Conservation (phyloP, 2,113 vertebrate species). For the Percopsis transmontana region DNA sequence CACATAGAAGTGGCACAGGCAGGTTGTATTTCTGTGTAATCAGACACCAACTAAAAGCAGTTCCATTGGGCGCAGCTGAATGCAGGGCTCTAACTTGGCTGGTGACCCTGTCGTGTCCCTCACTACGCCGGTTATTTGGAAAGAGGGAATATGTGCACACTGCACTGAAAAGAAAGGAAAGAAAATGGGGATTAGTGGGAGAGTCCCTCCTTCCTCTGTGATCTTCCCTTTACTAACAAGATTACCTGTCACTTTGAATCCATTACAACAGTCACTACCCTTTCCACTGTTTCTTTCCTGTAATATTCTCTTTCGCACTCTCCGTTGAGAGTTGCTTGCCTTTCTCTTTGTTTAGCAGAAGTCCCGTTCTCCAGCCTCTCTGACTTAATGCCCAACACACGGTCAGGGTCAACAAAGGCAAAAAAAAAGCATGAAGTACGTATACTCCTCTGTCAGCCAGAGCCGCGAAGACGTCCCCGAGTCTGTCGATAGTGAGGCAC, state of each 20-base stretch:
- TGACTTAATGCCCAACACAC: conserved; percentile 30
- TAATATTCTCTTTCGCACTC: neutral
- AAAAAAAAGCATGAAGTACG: conserved; percentile 20
- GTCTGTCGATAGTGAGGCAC: conserved; percentile 35
- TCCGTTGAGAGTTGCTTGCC: conserved; percentile 17
- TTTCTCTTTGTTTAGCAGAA: conserved; percentile 23
- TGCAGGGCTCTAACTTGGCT: conserved; percentile 18
- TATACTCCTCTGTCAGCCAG: conserved; percentile 26
- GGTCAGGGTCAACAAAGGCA: conserved; percentile 36
- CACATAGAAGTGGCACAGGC: neutral
- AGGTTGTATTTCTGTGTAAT: conserved; percentile 1
- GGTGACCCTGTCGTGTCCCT: conserved; percentile 11
- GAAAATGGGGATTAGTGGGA: conserved; percentile 32
- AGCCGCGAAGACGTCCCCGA: conserved; percentile 22
- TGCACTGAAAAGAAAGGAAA: conserved; percentile 20
- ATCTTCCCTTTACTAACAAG: conserved; percentile 55
- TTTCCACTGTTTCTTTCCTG: conserved; percentile 3
- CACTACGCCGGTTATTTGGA: conserved; percentile 26
- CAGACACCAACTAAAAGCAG: conserved; percentile 2
- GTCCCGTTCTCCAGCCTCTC: neutral
- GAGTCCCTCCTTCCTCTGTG: conserved; percentile 50
- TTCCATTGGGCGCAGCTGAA: conserved; percentile 18
- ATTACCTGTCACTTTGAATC: conserved; percentile 67
- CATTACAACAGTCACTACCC: conserved; percentile 31
- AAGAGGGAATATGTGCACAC: conserved; percentile 31